phyloP scores from a whole-genome alignment of 2,888 invertebrate genomes.

The Mesorhabditis sp. region DNA sequence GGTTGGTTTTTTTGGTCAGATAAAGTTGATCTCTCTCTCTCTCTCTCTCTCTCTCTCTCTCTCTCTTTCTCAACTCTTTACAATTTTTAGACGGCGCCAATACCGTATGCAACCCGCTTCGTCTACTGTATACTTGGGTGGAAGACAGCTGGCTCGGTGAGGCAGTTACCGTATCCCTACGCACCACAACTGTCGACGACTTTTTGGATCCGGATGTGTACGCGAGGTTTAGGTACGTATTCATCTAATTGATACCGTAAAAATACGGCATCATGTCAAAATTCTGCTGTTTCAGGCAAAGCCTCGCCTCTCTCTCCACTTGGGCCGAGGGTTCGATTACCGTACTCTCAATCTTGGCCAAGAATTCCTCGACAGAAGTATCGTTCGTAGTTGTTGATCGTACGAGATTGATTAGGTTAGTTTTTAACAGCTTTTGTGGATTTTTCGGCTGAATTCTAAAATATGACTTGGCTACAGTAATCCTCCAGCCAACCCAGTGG shows the following conservation, averaged over 20 bases:
- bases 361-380: not conserved
- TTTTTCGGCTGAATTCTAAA: conserved; percentile 14
- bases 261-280: not conserved
- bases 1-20: conserved; percentile 21
- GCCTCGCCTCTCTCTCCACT: not conserved
- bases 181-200: conserved; percentile 37
- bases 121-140: conserved; percentile 40
- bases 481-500: no score
- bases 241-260: not conserved
- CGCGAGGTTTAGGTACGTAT: conserved; percentile 36
- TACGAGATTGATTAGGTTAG: not conserved
- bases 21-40: no score
- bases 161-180: conserved; percentile 40
- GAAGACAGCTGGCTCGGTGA: conserved; percentile 37
- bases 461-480: no score
- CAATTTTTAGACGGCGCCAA: conserved; percentile 48
- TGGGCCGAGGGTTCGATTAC: not conserved
- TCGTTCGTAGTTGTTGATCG: conserved; percentile 1
- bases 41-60: no score
- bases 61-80: no score
- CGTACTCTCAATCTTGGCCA: not conserved
- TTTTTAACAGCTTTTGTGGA: not conserved
- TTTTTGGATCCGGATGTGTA: conserved; percentile 49
- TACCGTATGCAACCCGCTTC: conserved; percentile 46
- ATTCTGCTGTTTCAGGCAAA: not conserved